Conservation (phyloP, 2,888 invertebrate genomes). For the Lissonota sp. region DNA sequence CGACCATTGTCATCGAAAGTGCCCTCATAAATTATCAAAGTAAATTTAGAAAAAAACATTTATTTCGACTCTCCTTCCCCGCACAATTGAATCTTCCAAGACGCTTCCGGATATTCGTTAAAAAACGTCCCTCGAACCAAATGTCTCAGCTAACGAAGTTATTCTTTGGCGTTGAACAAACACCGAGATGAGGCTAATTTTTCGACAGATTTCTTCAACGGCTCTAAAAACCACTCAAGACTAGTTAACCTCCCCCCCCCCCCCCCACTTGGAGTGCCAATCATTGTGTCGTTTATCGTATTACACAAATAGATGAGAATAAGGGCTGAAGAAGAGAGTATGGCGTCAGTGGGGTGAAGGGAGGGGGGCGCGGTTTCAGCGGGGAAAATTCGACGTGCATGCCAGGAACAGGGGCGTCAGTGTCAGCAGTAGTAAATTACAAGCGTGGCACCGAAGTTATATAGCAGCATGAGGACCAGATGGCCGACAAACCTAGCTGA, state of each 20-base stretch:
- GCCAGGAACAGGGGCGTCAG: conserved; percentile 30
- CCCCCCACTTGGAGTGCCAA: conserved; percentile 24
- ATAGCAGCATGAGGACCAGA: conserved; percentile 34
- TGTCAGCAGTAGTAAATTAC: background rate
- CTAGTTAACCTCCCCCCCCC: conserved; percentile 1
- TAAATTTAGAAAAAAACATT: too few relatives aligned
- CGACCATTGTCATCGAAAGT: too few relatives aligned
- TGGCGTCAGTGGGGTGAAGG: background rate
- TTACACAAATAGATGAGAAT: background rate
- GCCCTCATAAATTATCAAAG: too few relatives aligned
- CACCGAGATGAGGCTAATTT: background rate
- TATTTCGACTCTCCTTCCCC: too few relatives aligned
- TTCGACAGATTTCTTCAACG: background rate
- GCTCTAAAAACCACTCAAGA: background rate
- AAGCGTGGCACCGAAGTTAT: background rate
- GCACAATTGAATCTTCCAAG: too few relatives aligned
- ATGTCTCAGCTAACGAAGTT: background rate
- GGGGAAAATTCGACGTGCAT: conserved; percentile 2
- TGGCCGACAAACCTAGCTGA: conserved; percentile 21
- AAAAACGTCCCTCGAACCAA: too few relatives aligned
- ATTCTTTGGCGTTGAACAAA: background rate
- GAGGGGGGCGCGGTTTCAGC: background rate
- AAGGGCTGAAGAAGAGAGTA: background rate
- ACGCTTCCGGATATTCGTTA: too few relatives aligned
- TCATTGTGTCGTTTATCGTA: background rate